These are phyloP conservation scores for Brachionus asplanchnoidis DNA, from an alignment of 1,140 invertebrate genomes.

Conservation along the genomic window DNA sequence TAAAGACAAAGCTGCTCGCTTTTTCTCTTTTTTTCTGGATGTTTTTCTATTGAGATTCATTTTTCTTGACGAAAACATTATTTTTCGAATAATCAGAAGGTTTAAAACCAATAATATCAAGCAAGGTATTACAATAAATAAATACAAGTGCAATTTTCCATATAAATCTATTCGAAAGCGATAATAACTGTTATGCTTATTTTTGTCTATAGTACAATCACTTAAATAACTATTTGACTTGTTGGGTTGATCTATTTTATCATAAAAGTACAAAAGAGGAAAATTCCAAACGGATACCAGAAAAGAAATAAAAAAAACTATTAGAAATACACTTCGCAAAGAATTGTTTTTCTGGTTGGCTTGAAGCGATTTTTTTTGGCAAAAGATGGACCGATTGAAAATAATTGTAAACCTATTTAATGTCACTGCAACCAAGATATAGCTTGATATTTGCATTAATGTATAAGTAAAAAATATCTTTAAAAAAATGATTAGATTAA, in stretches of 20 bases:
- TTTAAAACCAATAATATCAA: conserved; percentile 27
- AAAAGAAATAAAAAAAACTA: neutral
- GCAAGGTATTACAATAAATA: conserved; percentile 35
- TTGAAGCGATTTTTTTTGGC: neutral
- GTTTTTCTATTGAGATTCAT: neutral
- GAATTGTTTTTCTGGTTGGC: neutral
- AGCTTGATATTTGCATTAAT: conserved; percentile 40
- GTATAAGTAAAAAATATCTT: conserved; percentile 37
- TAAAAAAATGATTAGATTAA: neutral
- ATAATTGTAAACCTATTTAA: conserved; percentile 32
- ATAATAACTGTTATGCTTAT: neutral
- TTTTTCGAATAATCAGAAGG: conserved; percentile 24
- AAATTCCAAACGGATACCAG: neutral
- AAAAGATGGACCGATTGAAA: conserved; percentile 4
- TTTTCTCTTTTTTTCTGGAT: conserved; percentile 23
- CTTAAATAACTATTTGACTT: neutral
- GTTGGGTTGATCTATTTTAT: neutral
- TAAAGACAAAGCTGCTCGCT: conserved; percentile 16
- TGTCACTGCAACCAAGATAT: conserved; percentile 23
- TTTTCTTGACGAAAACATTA: neutral
- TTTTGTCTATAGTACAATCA: conserved; percentile 31
- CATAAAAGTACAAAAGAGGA: conserved; percentile 22
- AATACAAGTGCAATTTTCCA: conserved; percentile 28
- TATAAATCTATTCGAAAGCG: neutral
- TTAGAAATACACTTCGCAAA: neutral